These are phyloP conservation scores for Hydrophis major DNA, from an alignment of 2,797 vertebrate genomes.

Conservation along the genomic window DNA sequence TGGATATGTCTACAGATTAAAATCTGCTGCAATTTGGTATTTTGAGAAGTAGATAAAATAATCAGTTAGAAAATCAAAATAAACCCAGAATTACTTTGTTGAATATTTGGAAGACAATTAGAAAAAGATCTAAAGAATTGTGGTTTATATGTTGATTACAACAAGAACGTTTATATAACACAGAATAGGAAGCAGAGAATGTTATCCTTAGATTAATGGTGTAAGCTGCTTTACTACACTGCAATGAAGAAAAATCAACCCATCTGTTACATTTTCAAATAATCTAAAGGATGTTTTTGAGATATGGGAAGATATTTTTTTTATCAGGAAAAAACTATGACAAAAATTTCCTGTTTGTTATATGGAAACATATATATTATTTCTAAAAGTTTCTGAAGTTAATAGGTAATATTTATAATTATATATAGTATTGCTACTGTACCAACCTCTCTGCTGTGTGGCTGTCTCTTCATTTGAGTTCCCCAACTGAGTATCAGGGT, in stretches of 20 bases:
- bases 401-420: background rate
- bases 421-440: background rate
- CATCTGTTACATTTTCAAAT: background rate
- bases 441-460: background rate
- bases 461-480: background rate
- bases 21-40: background rate
- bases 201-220: background rate
- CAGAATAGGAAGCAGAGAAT: background rate
- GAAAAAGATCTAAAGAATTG: background rate
- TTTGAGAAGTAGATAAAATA: background rate
- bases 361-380: background rate
- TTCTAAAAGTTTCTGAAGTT: background rate
- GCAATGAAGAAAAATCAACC: background rate
- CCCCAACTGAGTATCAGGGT: background rate
- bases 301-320: background rate
- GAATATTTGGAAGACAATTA: background rate
- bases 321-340: background rate
- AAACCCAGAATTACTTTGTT: background rate
- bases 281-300: background rate
- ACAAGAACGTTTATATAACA: background rate
- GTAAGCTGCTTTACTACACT: background rate
- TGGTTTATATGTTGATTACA: background rate
- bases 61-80: background rate
- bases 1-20: background rate
- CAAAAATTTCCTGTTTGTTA: background rate